Evolutionary conservation across 2,797 vertebrate genomes (phyloP).

Genomic region (Hafferia zeledoni): DNA sequence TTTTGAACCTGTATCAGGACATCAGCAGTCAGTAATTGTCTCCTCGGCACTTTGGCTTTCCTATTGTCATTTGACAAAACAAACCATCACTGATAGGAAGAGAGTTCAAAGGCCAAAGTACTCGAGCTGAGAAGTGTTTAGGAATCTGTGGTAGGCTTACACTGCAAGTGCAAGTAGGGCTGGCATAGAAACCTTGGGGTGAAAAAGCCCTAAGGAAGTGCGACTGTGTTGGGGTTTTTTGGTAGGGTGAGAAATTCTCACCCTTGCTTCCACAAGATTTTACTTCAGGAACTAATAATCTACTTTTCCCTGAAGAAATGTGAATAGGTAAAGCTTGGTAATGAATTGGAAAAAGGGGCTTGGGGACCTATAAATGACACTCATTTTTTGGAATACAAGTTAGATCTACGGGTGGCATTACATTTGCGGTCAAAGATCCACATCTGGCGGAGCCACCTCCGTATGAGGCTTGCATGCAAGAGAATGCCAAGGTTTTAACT

Average conservation of each 20-base stretch:
- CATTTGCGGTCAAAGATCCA: neutral
- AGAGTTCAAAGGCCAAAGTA: constrained; percentile 75
- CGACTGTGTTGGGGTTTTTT: neutral
- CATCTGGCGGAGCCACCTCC: neutral
- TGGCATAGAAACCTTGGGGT: constrained; percentile 1
- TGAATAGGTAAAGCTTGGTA: neutral
- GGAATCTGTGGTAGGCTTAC: constrained; percentile 37
- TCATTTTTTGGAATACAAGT: neutral
- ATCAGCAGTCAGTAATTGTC: constrained; percentile 62
- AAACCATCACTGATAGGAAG: constrained; percentile 60
- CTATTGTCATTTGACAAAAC: constrained; percentile 67
- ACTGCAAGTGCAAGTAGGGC: neutral
- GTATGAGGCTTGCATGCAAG: neutral
- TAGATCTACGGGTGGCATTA: neutral
- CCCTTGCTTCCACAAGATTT: neutral
- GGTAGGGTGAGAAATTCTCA: neutral
- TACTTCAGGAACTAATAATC: neutral
- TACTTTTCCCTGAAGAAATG: neutral
- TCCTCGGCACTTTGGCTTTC: constrained; percentile 52
- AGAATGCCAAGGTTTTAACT: neutral
- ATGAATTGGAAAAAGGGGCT: neutral
- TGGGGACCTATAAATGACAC: neutral
- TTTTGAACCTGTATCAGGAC: constrained; percentile 57
- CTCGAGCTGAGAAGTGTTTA: constrained; percentile 68
- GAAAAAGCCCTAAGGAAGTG: neutral